These are phyloP conservation scores for Drosophila quasianomalipes DNA, from an alignment of 2,888 invertebrate species.

Conservation along the genomic window DNA sequence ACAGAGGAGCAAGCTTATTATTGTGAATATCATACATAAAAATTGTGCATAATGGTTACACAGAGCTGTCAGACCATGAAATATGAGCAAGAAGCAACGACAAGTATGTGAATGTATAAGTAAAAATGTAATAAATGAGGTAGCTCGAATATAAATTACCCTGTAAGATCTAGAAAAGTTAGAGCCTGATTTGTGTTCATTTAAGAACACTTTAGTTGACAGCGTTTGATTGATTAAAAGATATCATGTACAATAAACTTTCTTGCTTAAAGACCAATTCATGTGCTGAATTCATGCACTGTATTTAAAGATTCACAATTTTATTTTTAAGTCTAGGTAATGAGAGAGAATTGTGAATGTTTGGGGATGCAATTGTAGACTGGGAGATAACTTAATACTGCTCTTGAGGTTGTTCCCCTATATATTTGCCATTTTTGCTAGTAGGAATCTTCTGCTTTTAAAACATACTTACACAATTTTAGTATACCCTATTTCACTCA, in stretches of 20 bases:
- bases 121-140: too few relatives aligned
- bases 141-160: background rate
- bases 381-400: background rate
- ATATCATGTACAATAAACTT: background rate
- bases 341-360: background rate
- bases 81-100: background rate
- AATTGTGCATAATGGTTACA: slow-evolving; percentile 31
- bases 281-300: background rate
- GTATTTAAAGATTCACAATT: background rate
- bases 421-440: background rate
- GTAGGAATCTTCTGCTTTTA: background rate
- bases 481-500: background rate
- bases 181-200: background rate
- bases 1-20: slow-evolving; percentile 36
- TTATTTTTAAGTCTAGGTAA: background rate
- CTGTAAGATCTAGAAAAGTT: too few relatives aligned
- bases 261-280: background rate
- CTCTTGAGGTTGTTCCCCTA: background rate
- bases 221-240: background rate
- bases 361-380: background rate
- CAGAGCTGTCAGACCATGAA: slow-evolving; percentile 25
- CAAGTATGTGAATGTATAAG: background rate
- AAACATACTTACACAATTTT: background rate
- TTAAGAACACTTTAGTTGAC: background rate
- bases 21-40: slow-evolving; percentile 35